Evolutionary conservation across 2,888 invertebrate genomes (phyloP), one percentile per base, ranked within the genome.

Genomic region (Megamerina dolium): DNA sequence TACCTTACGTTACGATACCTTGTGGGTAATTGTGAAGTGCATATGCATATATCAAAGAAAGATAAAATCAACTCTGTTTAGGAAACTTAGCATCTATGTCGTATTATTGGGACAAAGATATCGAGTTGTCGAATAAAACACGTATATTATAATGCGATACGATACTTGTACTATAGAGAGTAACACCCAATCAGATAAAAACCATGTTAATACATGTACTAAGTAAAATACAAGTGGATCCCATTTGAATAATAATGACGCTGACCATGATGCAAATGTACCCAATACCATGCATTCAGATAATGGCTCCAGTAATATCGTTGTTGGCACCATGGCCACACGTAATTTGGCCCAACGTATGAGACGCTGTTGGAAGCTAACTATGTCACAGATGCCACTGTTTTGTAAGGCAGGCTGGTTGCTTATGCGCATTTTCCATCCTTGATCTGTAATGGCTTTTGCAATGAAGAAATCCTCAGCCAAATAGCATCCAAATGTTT

Each of bases 401-500:
- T 99, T 99, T 75, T 99, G 99, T 73, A 91, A 79, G 16, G 96
- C 97, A 8, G 97, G 96, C 64, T 92, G 86, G 64, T 91, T 88
- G 60, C 90, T 85, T 48, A 99, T 87, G 2, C 87, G 81, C 70
- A 91, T 85, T 59, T 83, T 81, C 89, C 92, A 99, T 5, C 95
- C 94, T 29, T 85, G 80, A 58, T 89, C 85, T 29, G 83, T 81
- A 55, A 96, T 80, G 40, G 84, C 83, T 72, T 93, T 88, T 41
- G 95, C 94, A 66, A 99, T 87, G 70, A 99, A 99, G 74, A 89
- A 99, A 72, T 99, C 99, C 73, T 99, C 99, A 1, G 99, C 99
- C 37, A 99, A 75, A 71, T 94, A 99, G 56, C 89, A 86, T 4
- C 88, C 91, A 69, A 99, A 96, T 4, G 84, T 79, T 55, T 85